Percentiles rank a stretch among this genome's conserved stretches.
phyloP scores from a whole-genome alignment of 1,140 invertebrate species.

The Cyphomyrmex costatus region DNA sequence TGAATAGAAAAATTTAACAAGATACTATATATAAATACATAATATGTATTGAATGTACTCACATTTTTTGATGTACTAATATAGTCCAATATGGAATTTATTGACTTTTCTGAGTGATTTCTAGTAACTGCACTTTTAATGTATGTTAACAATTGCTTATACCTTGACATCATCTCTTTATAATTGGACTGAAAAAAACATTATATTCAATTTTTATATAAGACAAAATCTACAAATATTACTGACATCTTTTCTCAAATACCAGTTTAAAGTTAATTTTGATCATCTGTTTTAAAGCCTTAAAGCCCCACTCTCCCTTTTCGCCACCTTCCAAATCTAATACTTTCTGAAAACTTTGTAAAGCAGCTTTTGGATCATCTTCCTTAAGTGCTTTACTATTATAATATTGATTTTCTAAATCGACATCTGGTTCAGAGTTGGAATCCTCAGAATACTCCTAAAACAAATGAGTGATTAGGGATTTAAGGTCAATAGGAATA shows the following conservation, averaged over 20 bases:
- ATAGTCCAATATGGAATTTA: conserved; percentile 99
- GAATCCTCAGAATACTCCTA: conserved; percentile 98
- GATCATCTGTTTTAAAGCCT: conserved; percentile 99
- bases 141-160: conserved; percentile 98
- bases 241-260: conserved; percentile 75
- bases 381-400: conserved; percentile 99
- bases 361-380: conserved; percentile 96
- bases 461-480: conserved; percentile 72
- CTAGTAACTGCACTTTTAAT: conserved; percentile 99
- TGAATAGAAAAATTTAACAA: conserved; percentile 32
- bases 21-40: neutral
- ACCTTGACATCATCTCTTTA: conserved; percentile 98
- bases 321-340: conserved; percentile 98
- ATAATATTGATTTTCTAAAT: conserved; percentile 99
- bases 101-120: conserved; percentile 99
- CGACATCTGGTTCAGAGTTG: conserved; percentile 99
- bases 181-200: conserved; percentile 93
- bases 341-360: conserved; percentile 98
- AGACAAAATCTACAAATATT: conserved; percentile 10
- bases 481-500: neutral
- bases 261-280: conserved; percentile 99
- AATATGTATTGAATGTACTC: conserved; percentile 81
- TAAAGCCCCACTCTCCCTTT: conserved; percentile 99
- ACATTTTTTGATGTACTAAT: conserved; percentile 99
- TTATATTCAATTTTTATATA: neutral